Base-by-base conservation (phyloP, 2,797 vertebrate genomes). In the Gallinago stenura region DNA sequence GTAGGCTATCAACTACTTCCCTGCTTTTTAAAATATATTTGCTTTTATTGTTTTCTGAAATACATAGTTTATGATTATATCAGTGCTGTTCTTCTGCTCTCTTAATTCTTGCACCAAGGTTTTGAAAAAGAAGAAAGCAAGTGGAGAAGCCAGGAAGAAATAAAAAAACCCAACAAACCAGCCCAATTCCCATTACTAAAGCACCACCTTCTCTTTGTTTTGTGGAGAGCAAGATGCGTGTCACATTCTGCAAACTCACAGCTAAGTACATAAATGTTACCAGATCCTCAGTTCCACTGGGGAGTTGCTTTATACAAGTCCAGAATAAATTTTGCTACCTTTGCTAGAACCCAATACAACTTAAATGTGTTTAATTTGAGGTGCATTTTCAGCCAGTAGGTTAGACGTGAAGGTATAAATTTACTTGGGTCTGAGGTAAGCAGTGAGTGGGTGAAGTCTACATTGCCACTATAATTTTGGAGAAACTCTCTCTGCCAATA, bases 11-110 rank as follows among this genome's bases (percentile, higher is more conserved):
- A 66, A 93, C 15, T 57, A 83, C 57, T 96, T 30, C 66, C 66
- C 24, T 70, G 66, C n/a, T 94, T 95, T 93, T 72, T 10, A 60
- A 84, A 54, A 68, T 56, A 37, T 21, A 22, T 87, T 84, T 80
- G 31, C 10, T 91, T 82, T 75, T 71, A 78, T 61, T 94, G 31
- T 84, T 95, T 64, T 92, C 68, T 75, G 48, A 90, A 77, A 75
- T 54, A 8, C 45, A 5, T 65, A 39, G 73, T 87, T 94, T 87
- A 75, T 1, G 0, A 56, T 79, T 43, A 30, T 24, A 69, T 46
- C 80, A 64, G 26, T 66, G 41, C 18, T 89, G 35, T 50, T 93
- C 35, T 81, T 9, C 45, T 45, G 5, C 33, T 85, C 6, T 79
- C 58, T 39, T 22, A 77, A 58, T 51, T 86, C 22, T 30, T 56